Conservation (phyloP, 2,797 vertebrate genomes). For the Iguana delicatissima region DNA sequence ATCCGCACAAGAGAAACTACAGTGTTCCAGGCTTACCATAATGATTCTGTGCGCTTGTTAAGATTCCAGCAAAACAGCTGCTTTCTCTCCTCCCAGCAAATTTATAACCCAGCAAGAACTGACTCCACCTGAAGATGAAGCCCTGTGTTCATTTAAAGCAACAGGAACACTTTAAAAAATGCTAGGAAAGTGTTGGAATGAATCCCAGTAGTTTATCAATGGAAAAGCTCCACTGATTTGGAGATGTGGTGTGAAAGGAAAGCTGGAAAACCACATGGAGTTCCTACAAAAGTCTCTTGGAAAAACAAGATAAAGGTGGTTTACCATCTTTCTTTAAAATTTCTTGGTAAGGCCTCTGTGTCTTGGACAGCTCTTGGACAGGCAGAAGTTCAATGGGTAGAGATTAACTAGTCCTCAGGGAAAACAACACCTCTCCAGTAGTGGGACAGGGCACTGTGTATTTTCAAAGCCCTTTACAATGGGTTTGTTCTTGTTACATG, state of each 20-base stretch:
- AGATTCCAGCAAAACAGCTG: conserved; percentile 41
- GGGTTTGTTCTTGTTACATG: too few species aligned
- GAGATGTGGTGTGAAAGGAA: background rate
- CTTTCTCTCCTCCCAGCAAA: conserved; percentile 24
- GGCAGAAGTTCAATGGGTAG: background rate
- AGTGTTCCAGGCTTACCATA: conserved; percentile 22
- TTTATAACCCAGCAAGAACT: conserved; percentile 37
- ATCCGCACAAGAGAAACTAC: too few species aligned
- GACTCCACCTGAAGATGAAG: conserved; percentile 48
- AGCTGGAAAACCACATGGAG: background rate
- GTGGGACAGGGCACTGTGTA: too few species aligned
- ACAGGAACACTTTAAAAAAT: conserved; percentile 1
- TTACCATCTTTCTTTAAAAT: too few species aligned
- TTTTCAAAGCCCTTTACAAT: background rate
- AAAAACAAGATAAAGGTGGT: background rate
- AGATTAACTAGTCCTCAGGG: background rate
- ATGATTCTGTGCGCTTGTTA: background rate
- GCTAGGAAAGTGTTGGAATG: too few species aligned
- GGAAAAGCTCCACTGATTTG: background rate
- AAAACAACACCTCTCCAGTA: background rate
- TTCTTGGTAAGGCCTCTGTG: background rate
- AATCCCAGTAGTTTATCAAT: background rate
- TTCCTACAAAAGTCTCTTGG: background rate
- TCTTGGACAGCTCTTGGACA: background rate
- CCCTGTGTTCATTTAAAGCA: conserved; percentile 27